A percentile compares a stretch with the other conserved stretches of the same genome.
Conservation (phyloP, 2,113 vertebrate genomes). For the Phaethornis superciliosus region DNA sequence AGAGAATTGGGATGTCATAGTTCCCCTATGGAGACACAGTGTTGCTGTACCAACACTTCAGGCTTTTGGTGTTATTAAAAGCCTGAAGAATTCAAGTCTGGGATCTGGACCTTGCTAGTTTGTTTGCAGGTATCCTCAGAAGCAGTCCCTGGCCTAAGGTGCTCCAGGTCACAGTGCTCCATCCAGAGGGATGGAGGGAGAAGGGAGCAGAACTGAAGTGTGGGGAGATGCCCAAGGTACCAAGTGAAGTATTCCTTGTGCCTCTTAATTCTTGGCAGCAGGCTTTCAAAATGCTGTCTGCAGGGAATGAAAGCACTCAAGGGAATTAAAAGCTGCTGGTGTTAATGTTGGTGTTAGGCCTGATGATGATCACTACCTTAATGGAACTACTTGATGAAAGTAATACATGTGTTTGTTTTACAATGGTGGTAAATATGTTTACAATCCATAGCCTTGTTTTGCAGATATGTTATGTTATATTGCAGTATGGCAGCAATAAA, state of each 20-base stretch:
- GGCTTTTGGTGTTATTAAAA: not conserved
- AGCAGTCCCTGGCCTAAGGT: not conserved
- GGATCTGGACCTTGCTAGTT: not conserved
- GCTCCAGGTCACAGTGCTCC: not conserved
- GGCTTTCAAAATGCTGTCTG: not conserved
- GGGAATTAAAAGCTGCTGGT: not conserved
- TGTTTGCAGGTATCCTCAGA: accelerated
- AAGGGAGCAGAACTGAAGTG: not conserved
- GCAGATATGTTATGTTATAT: not conserved
- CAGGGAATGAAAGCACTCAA: not conserved
- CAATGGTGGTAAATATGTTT: not conserved
- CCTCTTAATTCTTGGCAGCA: not conserved
- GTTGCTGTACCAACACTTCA: not conserved
- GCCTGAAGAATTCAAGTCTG: not conserved
- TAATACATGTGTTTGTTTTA: not conserved
- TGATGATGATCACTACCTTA: not conserved
- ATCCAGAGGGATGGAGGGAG: not conserved
- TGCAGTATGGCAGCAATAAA: not conserved
- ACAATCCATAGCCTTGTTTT: not conserved
- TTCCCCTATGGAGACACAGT: not conserved
- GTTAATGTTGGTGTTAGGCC: not conserved
- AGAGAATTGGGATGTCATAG: not conserved
- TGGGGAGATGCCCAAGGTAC: not conserved
- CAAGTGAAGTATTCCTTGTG: not conserved
- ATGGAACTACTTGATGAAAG: not conserved